Evolutionary conservation across 2,888 invertebrate species (phyloP).

Genomic region (Ectemnius cavifrons): DNA sequence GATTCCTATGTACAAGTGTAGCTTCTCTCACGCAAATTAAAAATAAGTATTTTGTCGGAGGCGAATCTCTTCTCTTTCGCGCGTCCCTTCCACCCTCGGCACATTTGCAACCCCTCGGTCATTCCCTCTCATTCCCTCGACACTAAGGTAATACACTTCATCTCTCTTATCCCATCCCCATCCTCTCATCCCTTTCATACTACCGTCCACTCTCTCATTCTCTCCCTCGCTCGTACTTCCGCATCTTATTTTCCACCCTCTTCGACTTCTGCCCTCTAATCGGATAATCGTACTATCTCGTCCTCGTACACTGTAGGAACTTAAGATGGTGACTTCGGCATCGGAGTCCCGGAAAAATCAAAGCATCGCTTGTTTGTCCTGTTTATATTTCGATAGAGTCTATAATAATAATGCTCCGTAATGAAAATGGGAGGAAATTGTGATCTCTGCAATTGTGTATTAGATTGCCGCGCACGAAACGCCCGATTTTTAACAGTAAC

Average conservation of each 20-base stretch:
- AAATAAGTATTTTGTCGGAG: constrained; percentile 66
- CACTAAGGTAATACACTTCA: constrained; percentile 6
- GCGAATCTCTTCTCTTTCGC: constrained; percentile 37
- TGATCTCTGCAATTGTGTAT: neutral
- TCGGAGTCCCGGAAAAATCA: constrained; percentile 67
- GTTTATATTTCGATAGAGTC: constrained; percentile 26
- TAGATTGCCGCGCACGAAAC: too few relatives aligned
- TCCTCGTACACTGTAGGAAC: constrained; percentile 72
- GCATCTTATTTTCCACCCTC: constrained; percentile 21
- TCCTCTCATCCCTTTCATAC: constrained; percentile 2
- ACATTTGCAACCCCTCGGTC: constrained; percentile 21
- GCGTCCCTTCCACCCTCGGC: constrained; percentile 6
- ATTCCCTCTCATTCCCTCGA: constrained; percentile 36
- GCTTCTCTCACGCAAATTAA: constrained; percentile 64
- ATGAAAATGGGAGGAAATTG: neutral
- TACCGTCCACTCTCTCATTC: neutral
- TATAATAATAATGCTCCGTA: constrained; percentile 30
- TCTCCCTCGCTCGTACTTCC: constrained; percentile 17
- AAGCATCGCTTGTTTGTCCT: constrained; percentile 38
- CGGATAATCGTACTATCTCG: constrained; percentile 65
- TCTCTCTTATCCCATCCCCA: constrained; percentile 22
- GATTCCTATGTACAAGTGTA: constrained; percentile 70
- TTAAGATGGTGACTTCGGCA: constrained; percentile 71
- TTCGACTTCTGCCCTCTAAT: constrained; percentile 41
- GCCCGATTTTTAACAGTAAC: too few relatives aligned